Evolutionary conservation across 2,888 invertebrate species (phyloP), one percentile per base, ranked within the genome.

Genomic region (Drosophila koepferae): DNA sequence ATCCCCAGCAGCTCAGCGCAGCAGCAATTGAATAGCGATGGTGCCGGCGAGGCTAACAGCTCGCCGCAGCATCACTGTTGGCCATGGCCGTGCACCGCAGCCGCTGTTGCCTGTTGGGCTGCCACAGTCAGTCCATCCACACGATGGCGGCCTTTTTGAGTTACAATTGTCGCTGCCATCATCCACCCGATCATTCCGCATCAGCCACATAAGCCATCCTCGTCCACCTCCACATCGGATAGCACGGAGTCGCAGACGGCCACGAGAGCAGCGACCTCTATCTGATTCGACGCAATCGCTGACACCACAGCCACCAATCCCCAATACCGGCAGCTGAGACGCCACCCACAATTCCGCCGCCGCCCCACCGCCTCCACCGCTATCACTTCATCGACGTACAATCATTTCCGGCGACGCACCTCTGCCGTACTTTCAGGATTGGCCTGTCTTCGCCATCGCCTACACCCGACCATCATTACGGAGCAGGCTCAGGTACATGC

Each of bases 161-260:
- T 90, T 90, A 89, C 91, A 91, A 91, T 91, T 91, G 91, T 92
- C 92, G 91, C 92, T 91, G 91, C 90, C 92, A 91, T 89, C 91
- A 90, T 73, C 90, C 78, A 68, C 90, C 76, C 71, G 85, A 79
- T 80, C 90, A 81, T n/a, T 69, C 81, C 85, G 23, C 86, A 86
- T 73, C 86, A 89, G 74, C 86, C 86, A 76, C 90, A 86, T 66
- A 90, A 86, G 56, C 81, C 91, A 75, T 78, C 85, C 49, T 86
- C 85, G 64, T 87, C 80, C 34, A 81, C 83, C 53, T 88, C 90
- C 41, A 86, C 85, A 2, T 89, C 84, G 49, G 81, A 69, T 58
- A 86, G 87, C 72, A 80, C 74, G 20, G 72, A 72, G 34, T 69
- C 85, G 2, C 81, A 87, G 9, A 72, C 87, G 10, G 80, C 63